Percentiles rank a stretch among this genome's conserved stretches.
Conservation (phyloP, 2,797 vertebrate genomes). For the Pangasius krempfi region DNA sequence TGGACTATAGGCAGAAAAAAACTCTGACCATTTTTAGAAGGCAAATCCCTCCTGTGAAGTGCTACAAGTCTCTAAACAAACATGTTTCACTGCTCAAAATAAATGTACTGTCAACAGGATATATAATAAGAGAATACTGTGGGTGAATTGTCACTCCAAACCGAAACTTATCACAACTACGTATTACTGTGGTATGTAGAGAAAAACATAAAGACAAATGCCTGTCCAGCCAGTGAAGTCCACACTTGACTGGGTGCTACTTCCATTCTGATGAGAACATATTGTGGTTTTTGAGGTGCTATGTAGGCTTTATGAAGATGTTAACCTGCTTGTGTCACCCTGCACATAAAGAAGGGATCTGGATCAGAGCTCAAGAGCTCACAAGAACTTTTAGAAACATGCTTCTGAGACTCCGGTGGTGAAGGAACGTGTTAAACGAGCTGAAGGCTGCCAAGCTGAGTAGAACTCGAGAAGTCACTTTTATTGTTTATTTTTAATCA, state of each 20-base stretch:
- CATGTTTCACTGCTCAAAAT: background rate
- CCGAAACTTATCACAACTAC: background rate
- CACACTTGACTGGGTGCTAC: slow-evolving; percentile 42
- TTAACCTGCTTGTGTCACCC: slow-evolving; percentile 37
- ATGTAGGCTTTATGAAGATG: slow-evolving; percentile 28
- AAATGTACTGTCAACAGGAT: background rate
- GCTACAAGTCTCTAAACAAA: background rate
- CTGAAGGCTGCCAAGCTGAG: slow-evolving; percentile 89
- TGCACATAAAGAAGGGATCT: slow-evolving; percentile 53
- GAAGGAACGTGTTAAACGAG: slow-evolving; percentile 65
- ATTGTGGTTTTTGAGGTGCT: slow-evolving; percentile 24
- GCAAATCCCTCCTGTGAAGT: background rate
- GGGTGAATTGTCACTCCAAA: background rate
- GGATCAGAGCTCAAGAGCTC: slow-evolving; percentile 74
- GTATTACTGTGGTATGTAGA: background rate
- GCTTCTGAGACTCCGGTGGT: slow-evolving; percentile 80
- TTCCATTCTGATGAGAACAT: slow-evolving; percentile 31
- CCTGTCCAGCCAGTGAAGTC: slow-evolving; percentile 27
- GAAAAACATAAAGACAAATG: background rate
- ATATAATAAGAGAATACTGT: background rate
- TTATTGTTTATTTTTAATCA: slow-evolving; percentile 72
- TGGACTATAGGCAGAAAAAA: background rate
- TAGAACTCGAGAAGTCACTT: slow-evolving; percentile 81
- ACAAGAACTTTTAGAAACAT: slow-evolving; percentile 71
- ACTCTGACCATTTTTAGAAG: background rate